Base-by-base conservation (phyloP, 2,113 vertebrate species). In the Atherinomorus stipes region DNA sequence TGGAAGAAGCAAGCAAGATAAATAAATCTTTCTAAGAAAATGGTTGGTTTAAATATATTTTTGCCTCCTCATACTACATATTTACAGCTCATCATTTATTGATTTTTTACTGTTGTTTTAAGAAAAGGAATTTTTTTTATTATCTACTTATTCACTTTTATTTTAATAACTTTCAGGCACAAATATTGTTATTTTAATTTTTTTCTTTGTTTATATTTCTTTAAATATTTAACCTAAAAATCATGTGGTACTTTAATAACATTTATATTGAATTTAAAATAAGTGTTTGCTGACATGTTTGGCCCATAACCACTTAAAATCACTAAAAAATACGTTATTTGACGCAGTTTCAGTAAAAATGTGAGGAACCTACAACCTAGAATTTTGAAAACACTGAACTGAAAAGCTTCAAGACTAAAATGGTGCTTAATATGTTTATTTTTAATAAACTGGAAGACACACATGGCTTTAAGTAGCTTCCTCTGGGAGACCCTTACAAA, bases 281-380 rank as follows among this genome's bases (percentile, higher is more conserved):
- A 13, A 31, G 21, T 25, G 49, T 11, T 66, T 72, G 11, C 31
- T n/a, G 40, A 66, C 26, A 31, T 60, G 40, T 38, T 65, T 59
- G 38, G 5, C 53, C 38, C 51, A 21, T 57, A 22, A 40, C 18
- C 9, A 34, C 4, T 12, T 40, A 53, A 53, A 50, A 51, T 64
- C 38, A 52, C 44, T 4, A 5, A n/a, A 47, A 47, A 47, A 1
- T 6, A 19, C 7, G 44, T n/a, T 47, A 8, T 47, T n/a, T 6
- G 1, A 15, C 6, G n/a, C 44, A n/a, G 7, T 34, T 34, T 7
- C 3, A 34, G 4, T 34, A 34, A 34, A 34, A 7, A 4, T 34
- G 31, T 34, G 8, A 8, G 31, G 9, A 34, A 34, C 9, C 31
- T 34, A 1, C 9, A 7, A 4, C 3, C 42, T 16, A 4, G 1